Evolutionary conservation across 2,113 vertebrate species (phyloP), one percentile per base, ranked within the genome.

Genomic region (Rhinichthys klamathensis): DNA sequence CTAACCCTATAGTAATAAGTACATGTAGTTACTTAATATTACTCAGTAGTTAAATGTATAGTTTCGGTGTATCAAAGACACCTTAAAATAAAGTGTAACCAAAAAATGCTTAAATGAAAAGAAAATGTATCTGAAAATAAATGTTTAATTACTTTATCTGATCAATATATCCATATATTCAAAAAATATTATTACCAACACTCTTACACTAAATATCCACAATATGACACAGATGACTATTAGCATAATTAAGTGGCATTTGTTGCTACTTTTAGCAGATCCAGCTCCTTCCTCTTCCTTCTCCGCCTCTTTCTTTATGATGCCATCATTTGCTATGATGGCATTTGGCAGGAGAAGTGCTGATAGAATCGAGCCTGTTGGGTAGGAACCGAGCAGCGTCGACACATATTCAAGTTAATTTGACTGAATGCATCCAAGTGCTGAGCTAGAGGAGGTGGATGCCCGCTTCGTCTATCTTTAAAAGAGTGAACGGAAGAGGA

Each of bases 371-470:
- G 30, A 74, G 30, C 32, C 32, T 32, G 54, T 70, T 16, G 63
- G 27, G 82, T 73, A 86, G 83, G 82, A 89, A 92, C 83, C 84
- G 30, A 88, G 83, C 86, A 27, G 44, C 38, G 78, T 80, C 46
- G 35, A 87, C 76, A 85, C 73, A 88, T 88, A 86, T 10, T 38
- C 70, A 44, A 12, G n/a, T 51, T 86, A 38, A 76, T 82, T 76
- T 49, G 44, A 87, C 84, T 86, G 88, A 87, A 91, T 72, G 60
- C 69, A 77, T 86, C 38, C 18, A 70, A 84, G 58, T 73, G 74
- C 58, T 79, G 77, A 67, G 85, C 60, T 70, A 69, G 81, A 73
- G 11, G 25, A 81, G 76, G 72, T 81, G 63, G 60, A 65, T 60
- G 32, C 25, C 49, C 46, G 5, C 27, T 41, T 35, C 35, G 10